Evolutionary conservation across 2,113 vertebrate genomes (phyloP), one percentile per base, ranked within the genome.

Genomic region (Oncorhynchus tshawytscha): DNA sequence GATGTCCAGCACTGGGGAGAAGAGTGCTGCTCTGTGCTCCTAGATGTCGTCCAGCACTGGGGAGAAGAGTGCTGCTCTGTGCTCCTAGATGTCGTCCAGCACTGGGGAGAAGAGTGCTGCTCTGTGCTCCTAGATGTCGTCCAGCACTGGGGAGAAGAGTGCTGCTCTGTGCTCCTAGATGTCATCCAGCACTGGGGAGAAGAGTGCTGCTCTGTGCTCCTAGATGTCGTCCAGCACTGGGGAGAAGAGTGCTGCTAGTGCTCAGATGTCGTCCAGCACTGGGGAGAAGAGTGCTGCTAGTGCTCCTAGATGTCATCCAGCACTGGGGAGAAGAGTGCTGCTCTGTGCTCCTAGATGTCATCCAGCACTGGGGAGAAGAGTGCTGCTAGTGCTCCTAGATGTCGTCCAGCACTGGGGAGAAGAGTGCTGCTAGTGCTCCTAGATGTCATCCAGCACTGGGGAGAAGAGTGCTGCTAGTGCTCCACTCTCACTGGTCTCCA

Each of bases 401-500:
- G 27, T 27, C 27, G 0, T 27, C 27, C 27, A 27, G 3, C 27
- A 3, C 27, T 27, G 27, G 3, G 27, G 27, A 27, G 27, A 27
- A 27, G 27, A 27, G 27, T 27, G 27, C 27, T 27, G 27, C 27
- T 27, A 3, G 39, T 70, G 34, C 48, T 81, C 75, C 78, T 90
- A 92, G 74, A 90, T 72, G 49, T 74, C 12, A 2, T 89, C 76
- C 5, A 73, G 79, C 65, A 85, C 78, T 0, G 91, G 84, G 11
- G 79, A 57, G 85, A 99, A 99, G 72, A 99, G 94, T 2, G 89
- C 85, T 31, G 86, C 90, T 81, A 99, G 92, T 45, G 91, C 89
- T 24, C 84, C 39, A 11, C 88, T 82, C 59, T 95, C 94, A 34
- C 65, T 93, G 72, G 20, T 62, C 59, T 92, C 92, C 87, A 93